Evolutionary conservation across 2,888 invertebrate species (phyloP), one percentile per base, ranked within the genome.

Genomic region (Synergus japonicus): DNA sequence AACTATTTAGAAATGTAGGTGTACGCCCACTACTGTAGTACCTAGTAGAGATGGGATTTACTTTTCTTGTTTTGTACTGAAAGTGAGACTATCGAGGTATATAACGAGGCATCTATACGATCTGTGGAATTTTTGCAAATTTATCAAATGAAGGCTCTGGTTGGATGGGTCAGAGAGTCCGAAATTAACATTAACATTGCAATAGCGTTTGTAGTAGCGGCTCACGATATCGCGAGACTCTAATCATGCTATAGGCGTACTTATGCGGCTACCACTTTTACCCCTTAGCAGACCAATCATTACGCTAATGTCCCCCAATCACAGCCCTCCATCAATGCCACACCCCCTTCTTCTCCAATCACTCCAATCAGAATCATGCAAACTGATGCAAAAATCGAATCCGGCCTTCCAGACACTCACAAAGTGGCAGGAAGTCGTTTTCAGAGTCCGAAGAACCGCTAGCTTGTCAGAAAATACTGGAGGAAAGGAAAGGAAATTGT

Each of bases 241-340:
- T 89, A 89, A 89, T 89, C 88, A 88, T 86, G 84, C 83, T 83
- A 86, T 83, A 85, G 83, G 84, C 83, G 84, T 80, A 86, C 86
- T 86, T 81, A 85, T 84, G 84, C 87, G 86, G 89, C 91, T 91
- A 91, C 91, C 84, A 87, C 86, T 87, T 91, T 73, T 91, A 91
- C 89, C 89, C 90, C 87, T 89, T 87, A 85, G 85, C 82, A 85
- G 86, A 79, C 87, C 88, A 88, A 87, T 90, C 89, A 91, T 91
- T 90, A 90, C 85, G 78, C 87, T 91, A 92, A 91, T 91, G 89
- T 89, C 88, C 88, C 89, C 85, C 84, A 84, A 87, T 85, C 86
- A 81, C 67, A 73, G 82, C 82, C 82, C 80, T 79, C 82, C 80
- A 78, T 77, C 76, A 79, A 78, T 80, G 83, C 85, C 80, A 79